Conservation (phyloP, 1,140 invertebrate species). For the Hylaeus volcanicus region DNA sequence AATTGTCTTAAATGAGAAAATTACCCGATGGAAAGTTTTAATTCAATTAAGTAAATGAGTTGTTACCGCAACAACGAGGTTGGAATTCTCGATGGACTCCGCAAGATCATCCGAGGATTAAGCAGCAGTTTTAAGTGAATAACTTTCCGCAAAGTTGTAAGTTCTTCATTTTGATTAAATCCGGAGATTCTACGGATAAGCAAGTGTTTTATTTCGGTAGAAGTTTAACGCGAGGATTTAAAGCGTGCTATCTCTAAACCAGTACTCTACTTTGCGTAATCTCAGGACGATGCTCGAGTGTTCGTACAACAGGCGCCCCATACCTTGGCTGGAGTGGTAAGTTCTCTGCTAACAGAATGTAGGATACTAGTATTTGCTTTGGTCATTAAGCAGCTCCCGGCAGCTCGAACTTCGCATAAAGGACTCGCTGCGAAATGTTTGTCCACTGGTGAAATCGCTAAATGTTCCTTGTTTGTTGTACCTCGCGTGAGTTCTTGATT, state of each 20-base stretch:
- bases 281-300: not conserved
- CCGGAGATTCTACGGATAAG: no score
- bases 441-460: not conserved
- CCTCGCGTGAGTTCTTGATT: not conserved
- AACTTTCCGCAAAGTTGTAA: no score
- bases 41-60: no score
- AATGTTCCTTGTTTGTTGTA: not conserved
- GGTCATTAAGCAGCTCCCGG: slow-evolving; percentile 18
- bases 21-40: no score
- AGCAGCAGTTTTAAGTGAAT: no score
- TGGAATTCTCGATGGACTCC: no score
- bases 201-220: no score
- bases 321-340: slow-evolving; percentile 1
- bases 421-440: not conserved
- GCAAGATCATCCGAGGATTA: no score
- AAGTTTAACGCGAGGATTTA: no score
- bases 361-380: slow-evolving; percentile 31
- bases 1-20: no score
- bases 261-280: not conserved
- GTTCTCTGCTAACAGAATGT: slow-evolving; percentile 33
- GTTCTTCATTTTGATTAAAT: no score
- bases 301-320: not conserved
- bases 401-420: not conserved
- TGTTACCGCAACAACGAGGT: no score
- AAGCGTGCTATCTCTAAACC: not conserved